Evolutionary conservation across 2,888 invertebrate genomes (phyloP).

Genomic region (Heliconius cydno): DNA sequence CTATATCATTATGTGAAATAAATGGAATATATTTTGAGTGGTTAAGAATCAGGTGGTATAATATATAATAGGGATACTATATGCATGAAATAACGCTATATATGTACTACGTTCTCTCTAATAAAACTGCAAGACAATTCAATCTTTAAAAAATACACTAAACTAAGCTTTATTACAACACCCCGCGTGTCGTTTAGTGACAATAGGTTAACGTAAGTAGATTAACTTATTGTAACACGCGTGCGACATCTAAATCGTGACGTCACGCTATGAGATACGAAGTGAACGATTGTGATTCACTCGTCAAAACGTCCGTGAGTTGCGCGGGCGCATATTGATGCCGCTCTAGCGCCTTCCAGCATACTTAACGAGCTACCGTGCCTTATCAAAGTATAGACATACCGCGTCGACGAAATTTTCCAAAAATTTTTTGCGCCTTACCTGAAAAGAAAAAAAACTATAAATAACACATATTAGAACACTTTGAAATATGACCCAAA

Average conservation of each 20-base stretch:
- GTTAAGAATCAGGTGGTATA: too few species aligned
- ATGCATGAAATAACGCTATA: background rate
- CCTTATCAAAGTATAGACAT: constrained; percentile 59
- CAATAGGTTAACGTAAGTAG: constrained; percentile 24
- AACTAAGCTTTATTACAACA: constrained; percentile 7
- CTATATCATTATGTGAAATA: background rate
- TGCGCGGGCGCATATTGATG: constrained; percentile 80
- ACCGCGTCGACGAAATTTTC: constrained; percentile 53
- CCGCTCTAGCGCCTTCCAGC: constrained; percentile 62
- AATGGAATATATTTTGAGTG: too few species aligned
- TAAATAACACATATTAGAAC: background rate
- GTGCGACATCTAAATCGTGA: constrained; percentile 78
- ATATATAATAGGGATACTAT: background rate
- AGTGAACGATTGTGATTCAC: constrained; percentile 75
- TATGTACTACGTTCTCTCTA: too few species aligned
- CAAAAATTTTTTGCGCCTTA: constrained; percentile 56
- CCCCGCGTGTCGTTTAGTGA: constrained; percentile 6
- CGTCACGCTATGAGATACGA: constrained; percentile 72
- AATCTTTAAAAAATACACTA: background rate
- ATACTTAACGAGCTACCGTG: constrained; percentile 68
- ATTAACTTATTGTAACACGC: constrained; percentile 52
- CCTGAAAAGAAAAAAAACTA: constrained; percentile 59
- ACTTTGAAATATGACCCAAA: background rate
- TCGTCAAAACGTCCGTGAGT: constrained; percentile 73
- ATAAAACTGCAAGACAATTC: background rate